A percentile compares a stretch with the other conserved stretches of the same genome.
These are phyloP conservation scores for Caenorhabditis sp. DNA, from an alignment of 2,888 invertebrate genomes.

Conservation along the genomic window DNA sequence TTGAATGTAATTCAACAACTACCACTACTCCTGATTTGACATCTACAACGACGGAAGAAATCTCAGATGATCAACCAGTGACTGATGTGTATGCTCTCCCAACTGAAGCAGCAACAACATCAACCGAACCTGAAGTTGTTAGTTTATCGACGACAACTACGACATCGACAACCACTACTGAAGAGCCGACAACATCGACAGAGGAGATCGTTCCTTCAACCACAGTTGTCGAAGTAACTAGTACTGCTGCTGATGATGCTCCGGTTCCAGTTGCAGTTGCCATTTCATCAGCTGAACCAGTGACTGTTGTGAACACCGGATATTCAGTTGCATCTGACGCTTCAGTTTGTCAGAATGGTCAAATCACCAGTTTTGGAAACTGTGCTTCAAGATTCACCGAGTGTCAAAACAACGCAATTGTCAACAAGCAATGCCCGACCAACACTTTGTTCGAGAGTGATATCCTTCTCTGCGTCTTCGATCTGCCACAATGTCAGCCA, in stretches of 20 bases:
- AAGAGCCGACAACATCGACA: neutral
- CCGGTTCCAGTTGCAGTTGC: constrained; percentile 14
- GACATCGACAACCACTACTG: neutral
- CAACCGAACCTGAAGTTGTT: constrained; percentile 5
- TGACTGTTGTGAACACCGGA: neutral
- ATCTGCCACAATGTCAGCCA: constrained; percentile 42
- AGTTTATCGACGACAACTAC: neutral
- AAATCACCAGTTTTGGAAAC: constrained; percentile 27
- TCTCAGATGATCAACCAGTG: constrained; percentile 4
- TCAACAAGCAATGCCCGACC: constrained; percentile 44
- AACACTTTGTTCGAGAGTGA: constrained; percentile 46
- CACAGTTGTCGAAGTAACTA: neutral
- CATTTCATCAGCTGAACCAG: neutral
- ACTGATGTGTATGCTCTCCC: constrained; percentile 1
- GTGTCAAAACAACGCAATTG: constrained; percentile 24
- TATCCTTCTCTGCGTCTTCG: constrained; percentile 48
- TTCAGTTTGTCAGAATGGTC: constrained; percentile 27
- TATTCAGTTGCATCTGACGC: neutral
- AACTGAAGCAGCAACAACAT: neutral
- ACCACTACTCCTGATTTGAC: constrained; percentile 5
- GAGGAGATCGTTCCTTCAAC: neutral
- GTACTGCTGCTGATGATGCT: neutral
- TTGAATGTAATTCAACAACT: constrained; percentile 11
- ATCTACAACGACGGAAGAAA: constrained; percentile 4
- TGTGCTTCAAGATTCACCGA: constrained; percentile 42